Percentiles rank a stretch among this genome's conserved stretches.
Conservation (phyloP, 2,888 invertebrate species). For the Metallyticus violacea region DNA sequence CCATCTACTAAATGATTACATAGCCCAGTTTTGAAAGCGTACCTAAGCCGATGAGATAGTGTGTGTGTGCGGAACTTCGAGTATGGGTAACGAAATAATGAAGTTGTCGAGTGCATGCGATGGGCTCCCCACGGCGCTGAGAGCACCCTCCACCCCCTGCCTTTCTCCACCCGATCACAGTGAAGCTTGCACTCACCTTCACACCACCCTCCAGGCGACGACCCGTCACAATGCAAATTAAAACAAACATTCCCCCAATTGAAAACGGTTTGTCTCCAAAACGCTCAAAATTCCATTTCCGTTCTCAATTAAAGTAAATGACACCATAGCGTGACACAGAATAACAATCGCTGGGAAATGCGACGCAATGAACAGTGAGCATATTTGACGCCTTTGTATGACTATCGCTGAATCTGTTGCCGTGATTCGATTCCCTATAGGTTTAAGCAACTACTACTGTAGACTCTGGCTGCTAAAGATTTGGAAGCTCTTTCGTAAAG, state of each 20-base stretch:
- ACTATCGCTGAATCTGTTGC: too few relatives aligned
- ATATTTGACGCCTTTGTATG: background rate
- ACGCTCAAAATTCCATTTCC: slow-evolving; percentile 10
- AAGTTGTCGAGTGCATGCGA: slow-evolving; percentile 27
- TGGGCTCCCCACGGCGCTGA: background rate
- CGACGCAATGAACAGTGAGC: background rate
- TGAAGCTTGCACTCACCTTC: slow-evolving; percentile 11
- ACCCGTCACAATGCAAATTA: slow-evolving; percentile 17
- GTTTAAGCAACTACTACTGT: too few relatives aligned
- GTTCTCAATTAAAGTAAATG: background rate
- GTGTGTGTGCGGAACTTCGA: background rate
- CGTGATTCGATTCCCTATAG: too few relatives aligned
- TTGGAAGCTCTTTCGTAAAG: too few relatives aligned
- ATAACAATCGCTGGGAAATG: background rate
- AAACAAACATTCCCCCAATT: slow-evolving; percentile 9
- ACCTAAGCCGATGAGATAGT: background rate
- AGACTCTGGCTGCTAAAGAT: too few relatives aligned
- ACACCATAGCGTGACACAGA: background rate
- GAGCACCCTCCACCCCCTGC: background rate
- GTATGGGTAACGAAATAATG: slow-evolving; percentile 22
- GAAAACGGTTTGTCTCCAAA: slow-evolving; percentile 1
- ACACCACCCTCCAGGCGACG: slow-evolving; percentile 7
- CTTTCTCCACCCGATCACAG: slow-evolving; percentile 11
- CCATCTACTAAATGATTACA: background rate
- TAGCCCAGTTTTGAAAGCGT: background rate